Evolutionary conservation across 2,888 invertebrate species (phyloP), one percentile per base, ranked within the genome.

Genomic region (Lepetodrilus schrolli): DNA sequence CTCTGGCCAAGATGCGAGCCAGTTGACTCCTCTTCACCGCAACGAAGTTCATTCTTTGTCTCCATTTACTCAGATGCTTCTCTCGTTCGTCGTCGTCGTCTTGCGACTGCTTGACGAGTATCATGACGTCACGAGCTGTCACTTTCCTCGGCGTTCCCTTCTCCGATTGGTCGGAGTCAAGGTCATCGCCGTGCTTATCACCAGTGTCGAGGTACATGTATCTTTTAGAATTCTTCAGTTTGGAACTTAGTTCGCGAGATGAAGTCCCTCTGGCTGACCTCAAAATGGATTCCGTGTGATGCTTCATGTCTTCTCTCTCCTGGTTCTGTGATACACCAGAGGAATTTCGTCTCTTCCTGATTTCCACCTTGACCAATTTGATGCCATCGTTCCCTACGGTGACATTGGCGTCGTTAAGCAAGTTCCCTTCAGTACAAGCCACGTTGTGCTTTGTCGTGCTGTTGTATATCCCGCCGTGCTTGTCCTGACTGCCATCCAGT

Each of bases 11-110:
- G 21, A 72, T 26, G n/a, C 66, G 68, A 10, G 58, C 74, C 10
- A 77, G 65, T 20, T 69, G 69, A 2, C 72, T 72, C 23, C 70
- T 66, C 23, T 72, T 71, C 2, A 72, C 72, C 34, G 74, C 74
- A 26, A 72, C 74, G 21, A 78, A 78, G 8, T 74, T 72, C 75
- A 78, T 78, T 66, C 78, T 71, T 36, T 72, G 72, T 21, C 78
- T 58, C 78, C 78, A 78, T 17, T 47, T 48, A 68, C 74, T 75
- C 7, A 78, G 73, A 21, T 78, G 72, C 4, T 66, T 49, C 38
- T 75, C 78, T 1, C 75, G 23, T 17, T 36, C 66, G 7, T 21
- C 50, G 37, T 78, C 78, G 3, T 75, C 66, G 21, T 75, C 72
- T 13, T 75, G 58, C 37, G 75, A 75, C 13, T 58, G 66, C 10